Evolutionary conservation across 2,888 invertebrate genomes (phyloP).

Genomic region (Athetis lepigone): DNA sequence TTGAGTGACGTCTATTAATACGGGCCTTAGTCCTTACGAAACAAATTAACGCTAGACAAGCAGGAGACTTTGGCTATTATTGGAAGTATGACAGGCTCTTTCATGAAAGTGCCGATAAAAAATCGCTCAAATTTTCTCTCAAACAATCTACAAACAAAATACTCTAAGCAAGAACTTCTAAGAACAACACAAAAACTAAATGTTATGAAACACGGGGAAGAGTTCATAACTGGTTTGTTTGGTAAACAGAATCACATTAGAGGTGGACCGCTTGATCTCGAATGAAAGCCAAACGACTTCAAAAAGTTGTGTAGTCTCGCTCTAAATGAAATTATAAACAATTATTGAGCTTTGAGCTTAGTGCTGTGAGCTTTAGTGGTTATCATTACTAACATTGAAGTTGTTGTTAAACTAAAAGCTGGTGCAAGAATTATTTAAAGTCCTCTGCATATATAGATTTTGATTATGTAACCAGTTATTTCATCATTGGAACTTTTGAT

Average conservation of each 20-base stretch:
- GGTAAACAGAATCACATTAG: constrained; percentile 69
- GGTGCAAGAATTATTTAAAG: constrained; percentile 4
- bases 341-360: constrained; percentile 28
- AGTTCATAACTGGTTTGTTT: constrained; percentile 77
- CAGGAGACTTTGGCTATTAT: not conserved
- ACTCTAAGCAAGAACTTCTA: constrained; percentile 59
- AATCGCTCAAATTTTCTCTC: constrained; percentile 9
- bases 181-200: constrained; percentile 68
- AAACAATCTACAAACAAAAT: constrained; percentile 22
- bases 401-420: constrained; percentile 1
- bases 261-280: constrained; percentile 45
- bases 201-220: constrained; percentile 80
- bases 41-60: no score
- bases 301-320: constrained; percentile 55
- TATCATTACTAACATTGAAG: constrained; percentile 19
- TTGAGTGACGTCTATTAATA: no score
- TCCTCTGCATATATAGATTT: no score
- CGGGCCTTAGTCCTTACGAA: no score
- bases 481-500: no score
- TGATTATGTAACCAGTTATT: no score
- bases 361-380: constrained; percentile 22
- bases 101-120: not conserved
- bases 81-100: not conserved
- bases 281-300: constrained; percentile 33
- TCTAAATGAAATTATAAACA: constrained; percentile 41